These are phyloP conservation scores for Rhea americana DNA, from an alignment of 2,113 vertebrate genomes.

Conservation along the genomic window DNA sequence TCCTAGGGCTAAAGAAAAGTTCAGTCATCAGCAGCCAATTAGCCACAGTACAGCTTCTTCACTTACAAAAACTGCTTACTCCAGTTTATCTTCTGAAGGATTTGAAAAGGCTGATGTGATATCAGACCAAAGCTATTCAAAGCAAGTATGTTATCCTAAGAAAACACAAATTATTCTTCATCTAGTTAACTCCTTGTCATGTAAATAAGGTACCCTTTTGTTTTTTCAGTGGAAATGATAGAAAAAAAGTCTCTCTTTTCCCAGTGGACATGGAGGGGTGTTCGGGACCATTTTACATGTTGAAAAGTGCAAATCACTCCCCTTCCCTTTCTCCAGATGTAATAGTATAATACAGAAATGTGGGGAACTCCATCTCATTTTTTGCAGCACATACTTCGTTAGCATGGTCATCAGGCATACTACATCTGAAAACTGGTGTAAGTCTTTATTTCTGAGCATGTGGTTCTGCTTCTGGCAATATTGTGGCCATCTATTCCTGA, in stretches of 20 bases:
- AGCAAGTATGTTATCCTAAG: neutral
- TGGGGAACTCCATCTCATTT: neutral
- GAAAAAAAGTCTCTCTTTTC: neutral
- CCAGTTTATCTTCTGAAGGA: neutral
- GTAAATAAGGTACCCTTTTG: neutral
- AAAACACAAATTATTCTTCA: neutral
- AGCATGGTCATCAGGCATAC: neutral
- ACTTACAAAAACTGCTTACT: neutral
- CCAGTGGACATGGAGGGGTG: neutral
- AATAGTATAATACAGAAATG: neutral
- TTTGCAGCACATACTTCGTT: neutral
- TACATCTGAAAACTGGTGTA: neutral
- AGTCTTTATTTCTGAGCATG: neutral
- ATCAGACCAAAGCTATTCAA: neutral
- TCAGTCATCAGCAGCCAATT: neutral
- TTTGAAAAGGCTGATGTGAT: neutral
- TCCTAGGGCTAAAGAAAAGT: neutral
- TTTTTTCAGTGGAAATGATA: neutral
- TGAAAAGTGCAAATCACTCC: neutral
- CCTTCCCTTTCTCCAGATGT: neutral
- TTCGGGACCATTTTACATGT: neutral
- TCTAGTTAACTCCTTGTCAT: neutral
- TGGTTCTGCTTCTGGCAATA: accelerated
- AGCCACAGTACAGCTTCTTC: neutral
- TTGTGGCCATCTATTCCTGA: neutral